Conservation (phyloP, 2,888 invertebrate genomes). For the Tridacna gigas region DNA sequence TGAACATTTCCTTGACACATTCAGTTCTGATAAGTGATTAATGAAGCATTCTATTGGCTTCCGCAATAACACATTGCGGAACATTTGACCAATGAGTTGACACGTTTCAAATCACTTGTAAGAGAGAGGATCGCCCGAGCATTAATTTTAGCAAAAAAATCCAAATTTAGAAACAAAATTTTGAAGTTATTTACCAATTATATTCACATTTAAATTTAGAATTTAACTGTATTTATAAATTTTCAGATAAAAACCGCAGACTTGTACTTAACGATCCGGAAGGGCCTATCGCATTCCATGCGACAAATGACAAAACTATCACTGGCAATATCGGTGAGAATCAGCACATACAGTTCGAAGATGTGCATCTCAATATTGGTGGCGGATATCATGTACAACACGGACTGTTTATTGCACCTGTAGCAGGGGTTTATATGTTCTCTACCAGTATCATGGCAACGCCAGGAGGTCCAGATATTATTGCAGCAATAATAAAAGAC, state of each 20-base stretch:
- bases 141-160: no score
- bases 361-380: slow-evolving; percentile 22
- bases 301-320: slow-evolving; percentile 6
- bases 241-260: neutral
- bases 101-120: no score
- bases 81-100: no score
- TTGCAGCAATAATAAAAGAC: neutral
- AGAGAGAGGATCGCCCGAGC: no score
- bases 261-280: neutral
- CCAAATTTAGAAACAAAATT: no score
- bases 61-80: no score
- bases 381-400: slow-evolving; percentile 2
- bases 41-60: no score
- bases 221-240: no score
- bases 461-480: neutral
- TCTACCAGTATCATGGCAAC: neutral
- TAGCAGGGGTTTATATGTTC: slow-evolving; percentile 14
- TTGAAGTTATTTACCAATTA: no score
- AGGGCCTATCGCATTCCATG: slow-evolving; percentile 29
- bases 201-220: no score
- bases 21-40: no score
- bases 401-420: slow-evolving; percentile 25
- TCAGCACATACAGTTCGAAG: slow-evolving; percentile 11
- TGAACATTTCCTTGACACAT: no score
- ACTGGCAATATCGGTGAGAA: neutral